These are phyloP conservation scores for Tenthredo scrophulariae DNA, from an alignment of 2,888 invertebrate genomes.

Conservation along the genomic window DNA sequence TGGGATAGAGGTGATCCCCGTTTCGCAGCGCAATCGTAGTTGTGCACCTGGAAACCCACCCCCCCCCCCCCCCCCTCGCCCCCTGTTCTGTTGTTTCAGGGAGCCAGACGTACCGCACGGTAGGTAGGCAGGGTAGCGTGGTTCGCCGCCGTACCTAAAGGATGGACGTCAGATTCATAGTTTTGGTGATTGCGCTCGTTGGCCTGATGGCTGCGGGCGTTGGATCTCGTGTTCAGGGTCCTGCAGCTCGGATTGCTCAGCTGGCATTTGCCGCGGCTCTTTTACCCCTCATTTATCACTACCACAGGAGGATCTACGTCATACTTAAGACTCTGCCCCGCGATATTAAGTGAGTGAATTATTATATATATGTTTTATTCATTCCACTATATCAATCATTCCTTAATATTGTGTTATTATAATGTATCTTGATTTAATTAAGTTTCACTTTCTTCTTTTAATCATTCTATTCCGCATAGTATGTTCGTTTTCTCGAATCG, in stretches of 20 bases:
- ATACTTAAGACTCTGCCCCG: slow-evolving; percentile 73
- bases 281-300: slow-evolving; percentile 70
- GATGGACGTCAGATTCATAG: slow-evolving; percentile 73
- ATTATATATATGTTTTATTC: not conserved
- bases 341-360: slow-evolving; percentile 71
- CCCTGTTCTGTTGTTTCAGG: slow-evolving; percentile 10
- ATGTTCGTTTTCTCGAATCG: not conserved
- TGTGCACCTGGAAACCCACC: slow-evolving; percentile 40
- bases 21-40: slow-evolving; percentile 19
- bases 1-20: slow-evolving; percentile 13
- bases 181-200: slow-evolving; percentile 70
- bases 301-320: slow-evolving; percentile 72
- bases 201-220: slow-evolving; percentile 72
- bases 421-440: not conserved
- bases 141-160: slow-evolving; percentile 54
- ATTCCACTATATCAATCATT: not conserved
- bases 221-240: slow-evolving; percentile 66
- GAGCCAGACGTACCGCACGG: not conserved
- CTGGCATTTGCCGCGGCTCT: slow-evolving; percentile 68
- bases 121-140: slow-evolving; percentile 26
- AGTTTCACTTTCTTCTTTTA: not conserved
- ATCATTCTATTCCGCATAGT: not conserved
- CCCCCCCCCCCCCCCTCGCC: too few relatives aligned
- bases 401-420: too few relatives aligned
- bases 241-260: slow-evolving; percentile 70